These are phyloP conservation scores for Etheostoma perlongum DNA, from an alignment of 2,797 vertebrate genomes.

Conservation along the genomic window DNA sequence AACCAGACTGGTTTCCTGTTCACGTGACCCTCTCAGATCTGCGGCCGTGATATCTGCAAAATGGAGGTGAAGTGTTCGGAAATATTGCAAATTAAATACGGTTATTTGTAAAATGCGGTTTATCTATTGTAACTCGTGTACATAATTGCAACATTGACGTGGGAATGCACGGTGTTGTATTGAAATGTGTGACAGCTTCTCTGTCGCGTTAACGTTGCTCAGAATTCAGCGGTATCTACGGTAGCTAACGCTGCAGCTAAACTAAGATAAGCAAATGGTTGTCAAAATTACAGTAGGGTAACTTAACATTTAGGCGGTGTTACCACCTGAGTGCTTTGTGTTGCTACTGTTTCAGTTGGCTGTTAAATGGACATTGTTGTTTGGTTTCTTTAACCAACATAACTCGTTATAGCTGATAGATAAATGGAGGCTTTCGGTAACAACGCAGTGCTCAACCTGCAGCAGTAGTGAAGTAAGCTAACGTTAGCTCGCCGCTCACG, in stretches of 20 bases:
- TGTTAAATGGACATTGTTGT: neutral
- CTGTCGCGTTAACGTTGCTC: neutral
- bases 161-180: neutral
- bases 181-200: neutral
- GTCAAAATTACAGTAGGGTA: neutral
- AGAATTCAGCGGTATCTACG: neutral
- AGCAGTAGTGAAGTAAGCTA: neutral
- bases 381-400: too few relatives aligned
- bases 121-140: accelerated
- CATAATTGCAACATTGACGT: constrained; percentile 10
- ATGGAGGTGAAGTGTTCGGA: constrained; percentile 84
- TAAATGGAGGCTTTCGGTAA: accelerated
- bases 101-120: neutral
- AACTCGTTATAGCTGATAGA: accelerated
- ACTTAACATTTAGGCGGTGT: neutral
- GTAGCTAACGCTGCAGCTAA: constrained; percentile 33
- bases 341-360: neutral
- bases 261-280: constrained; percentile 43
- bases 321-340: neutral
- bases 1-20: neutral
- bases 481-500: constrained; percentile 11
- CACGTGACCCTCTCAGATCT: constrained; percentile 64
- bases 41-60: constrained; percentile 63
- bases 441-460: neutral
- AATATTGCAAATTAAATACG: constrained; percentile 13